phyloP scores from a whole-genome alignment of 2,113 vertebrate genomes.

The Apaloderma vittatum region DNA sequence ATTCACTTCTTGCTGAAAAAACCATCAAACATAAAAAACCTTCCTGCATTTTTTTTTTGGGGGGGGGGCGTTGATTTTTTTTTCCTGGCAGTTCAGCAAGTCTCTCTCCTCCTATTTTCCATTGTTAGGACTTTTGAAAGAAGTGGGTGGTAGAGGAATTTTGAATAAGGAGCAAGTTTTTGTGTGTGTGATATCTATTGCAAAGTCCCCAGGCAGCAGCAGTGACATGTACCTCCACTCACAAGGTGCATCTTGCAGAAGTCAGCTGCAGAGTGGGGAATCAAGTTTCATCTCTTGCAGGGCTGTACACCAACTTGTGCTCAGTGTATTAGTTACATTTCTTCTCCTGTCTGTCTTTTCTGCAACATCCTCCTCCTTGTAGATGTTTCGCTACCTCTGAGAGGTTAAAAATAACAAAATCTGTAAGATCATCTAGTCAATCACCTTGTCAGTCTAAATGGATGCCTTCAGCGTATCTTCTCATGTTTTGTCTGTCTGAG shows the following conservation, averaged over 20 bases:
- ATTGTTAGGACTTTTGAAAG: neutral
- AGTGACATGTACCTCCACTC: neutral
- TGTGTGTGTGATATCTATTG: neutral
- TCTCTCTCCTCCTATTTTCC: neutral
- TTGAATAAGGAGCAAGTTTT: neutral
- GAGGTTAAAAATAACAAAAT: neutral
- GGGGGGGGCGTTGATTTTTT: neutral
- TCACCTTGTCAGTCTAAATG: neutral
- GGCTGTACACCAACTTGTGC: neutral
- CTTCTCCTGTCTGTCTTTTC: neutral
- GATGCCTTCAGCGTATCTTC: neutral
- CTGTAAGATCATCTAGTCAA: neutral
- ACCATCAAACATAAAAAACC: neutral
- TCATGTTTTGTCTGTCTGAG: neutral
- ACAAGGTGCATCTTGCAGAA: neutral
- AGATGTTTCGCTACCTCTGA: neutral
- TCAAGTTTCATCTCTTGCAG: neutral
- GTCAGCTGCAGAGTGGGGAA: neutral
- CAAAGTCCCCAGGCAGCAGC: neutral
- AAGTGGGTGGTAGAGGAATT: neutral
- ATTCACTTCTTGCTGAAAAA: neutral
- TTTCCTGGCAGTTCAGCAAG: neutral
- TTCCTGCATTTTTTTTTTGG: neutral
- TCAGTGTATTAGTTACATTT: neutral
- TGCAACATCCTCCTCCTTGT: neutral